A percentile compares a stretch with the other conserved stretches of the same genome.
phyloP scores from a whole-genome alignment of 2,888 invertebrate species.

The Ischnus inquisitorius region DNA sequence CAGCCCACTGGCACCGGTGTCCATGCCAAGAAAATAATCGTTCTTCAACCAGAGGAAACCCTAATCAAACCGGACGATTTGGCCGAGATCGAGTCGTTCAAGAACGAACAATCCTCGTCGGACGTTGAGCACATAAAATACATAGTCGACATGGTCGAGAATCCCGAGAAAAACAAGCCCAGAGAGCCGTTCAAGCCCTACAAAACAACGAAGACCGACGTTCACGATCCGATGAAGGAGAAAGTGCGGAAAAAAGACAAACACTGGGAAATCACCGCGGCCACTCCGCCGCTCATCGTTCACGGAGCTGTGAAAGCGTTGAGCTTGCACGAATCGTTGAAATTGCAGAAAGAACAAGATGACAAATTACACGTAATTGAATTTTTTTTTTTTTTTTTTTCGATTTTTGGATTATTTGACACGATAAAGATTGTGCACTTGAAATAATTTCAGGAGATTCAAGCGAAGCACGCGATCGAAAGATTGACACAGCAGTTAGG shows the following conservation, averaged over 20 bases:
- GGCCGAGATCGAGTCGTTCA: conserved; percentile 83
- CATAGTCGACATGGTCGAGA: conserved; percentile 87
- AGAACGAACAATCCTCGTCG: conserved; percentile 62
- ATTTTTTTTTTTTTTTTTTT: neutral
- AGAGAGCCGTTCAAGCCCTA: conserved; percentile 87
- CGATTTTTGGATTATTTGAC: neutral
- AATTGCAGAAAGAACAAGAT: conserved; percentile 86
- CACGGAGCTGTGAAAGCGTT: conserved; percentile 87
- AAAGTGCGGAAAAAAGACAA: conserved; percentile 86
- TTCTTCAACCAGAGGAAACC: conserved; percentile 85
- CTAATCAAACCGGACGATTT: conserved; percentile 87
- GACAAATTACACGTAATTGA: conserved; percentile 80
- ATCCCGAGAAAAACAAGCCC: conserved; percentile 73
- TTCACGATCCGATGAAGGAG: conserved; percentile 87
- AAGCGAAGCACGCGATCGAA: conserved; percentile 87
- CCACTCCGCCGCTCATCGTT: conserved; percentile 88
- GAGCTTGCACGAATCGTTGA: conserved; percentile 87
- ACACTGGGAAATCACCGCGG: conserved; percentile 89
- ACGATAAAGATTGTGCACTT: neutral
- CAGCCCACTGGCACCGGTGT: conserved; percentile 85
- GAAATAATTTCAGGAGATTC: conserved; percentile 84
- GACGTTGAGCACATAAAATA: conserved; percentile 86
- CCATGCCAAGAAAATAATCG: conserved; percentile 86
- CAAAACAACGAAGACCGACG: conserved; percentile 87
- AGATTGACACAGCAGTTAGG: conserved; percentile 85